Evolutionary conservation across 2,888 invertebrate genomes (phyloP).

Genomic region (Augochlorella aurata): DNA sequence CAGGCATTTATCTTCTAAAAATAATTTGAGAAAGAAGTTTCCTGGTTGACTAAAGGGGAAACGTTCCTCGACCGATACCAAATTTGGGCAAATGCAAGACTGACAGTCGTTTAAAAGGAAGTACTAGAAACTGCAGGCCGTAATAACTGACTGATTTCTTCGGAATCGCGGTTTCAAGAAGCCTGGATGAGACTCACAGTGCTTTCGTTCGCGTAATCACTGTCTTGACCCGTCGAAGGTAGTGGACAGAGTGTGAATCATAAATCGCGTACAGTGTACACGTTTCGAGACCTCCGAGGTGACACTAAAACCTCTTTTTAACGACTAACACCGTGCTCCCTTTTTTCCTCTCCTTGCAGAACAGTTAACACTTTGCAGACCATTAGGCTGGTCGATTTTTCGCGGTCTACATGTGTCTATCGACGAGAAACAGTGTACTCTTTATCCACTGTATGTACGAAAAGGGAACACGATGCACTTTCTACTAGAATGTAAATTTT

Average conservation of each 20-base stretch:
- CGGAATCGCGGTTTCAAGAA: slow-evolving; percentile 40
- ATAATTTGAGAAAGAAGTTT: slow-evolving; percentile 10
- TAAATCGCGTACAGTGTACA: slow-evolving; percentile 29
- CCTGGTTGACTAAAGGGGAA: slow-evolving; percentile 23
- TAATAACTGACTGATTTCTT: slow-evolving; percentile 44
- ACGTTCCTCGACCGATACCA: slow-evolving; percentile 29
- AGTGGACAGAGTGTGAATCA: slow-evolving; percentile 47
- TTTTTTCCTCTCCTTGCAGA: slow-evolving; percentile 16
- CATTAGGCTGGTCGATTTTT: slow-evolving; percentile 36
- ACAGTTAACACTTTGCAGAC: slow-evolving; percentile 35
- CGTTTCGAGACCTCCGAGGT: slow-evolving; percentile 25
- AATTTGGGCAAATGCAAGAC: slow-evolving; percentile 35
- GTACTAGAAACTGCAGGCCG: slow-evolving; percentile 30
- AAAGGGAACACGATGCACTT: background rate
- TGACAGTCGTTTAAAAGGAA: slow-evolving; percentile 28
- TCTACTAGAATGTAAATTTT: background rate
- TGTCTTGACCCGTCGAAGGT: slow-evolving; percentile 18
- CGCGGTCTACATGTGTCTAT: background rate
- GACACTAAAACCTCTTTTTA: slow-evolving; percentile 41
- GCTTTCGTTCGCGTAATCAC: slow-evolving; percentile 33
- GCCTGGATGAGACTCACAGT: slow-evolving; percentile 9
- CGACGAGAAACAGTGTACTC: background rate
- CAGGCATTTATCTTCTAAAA: slow-evolving; percentile 5
- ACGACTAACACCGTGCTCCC: slow-evolving; percentile 20
- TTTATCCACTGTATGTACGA: background rate